These are phyloP conservation scores for Phorcus lineatus DNA, from an alignment of 2,888 invertebrate genomes.

Conservation along the genomic window DNA sequence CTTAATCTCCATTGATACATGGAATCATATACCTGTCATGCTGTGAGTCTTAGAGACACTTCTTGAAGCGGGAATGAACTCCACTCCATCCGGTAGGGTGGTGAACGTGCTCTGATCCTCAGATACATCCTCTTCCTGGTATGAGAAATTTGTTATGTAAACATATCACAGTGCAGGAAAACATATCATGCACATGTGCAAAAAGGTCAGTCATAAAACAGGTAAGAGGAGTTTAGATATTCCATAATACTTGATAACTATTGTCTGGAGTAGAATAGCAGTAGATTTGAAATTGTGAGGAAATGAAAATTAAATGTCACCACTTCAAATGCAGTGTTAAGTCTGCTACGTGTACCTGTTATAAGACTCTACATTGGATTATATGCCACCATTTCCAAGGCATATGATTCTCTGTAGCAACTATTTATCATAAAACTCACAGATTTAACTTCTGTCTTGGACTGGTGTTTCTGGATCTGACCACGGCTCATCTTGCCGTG, in stretches of 20 bases:
- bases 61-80: not conserved
- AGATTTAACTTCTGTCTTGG: not conserved
- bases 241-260: not conserved
- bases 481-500: slow-evolving; percentile 55
- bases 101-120: slow-evolving; percentile 55
- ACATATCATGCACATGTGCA: not conserved
- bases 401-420: no score
- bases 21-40: slow-evolving; percentile 1
- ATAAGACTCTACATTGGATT: no score
- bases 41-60: not conserved
- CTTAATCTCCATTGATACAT: no score
- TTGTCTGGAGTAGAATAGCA: no score
- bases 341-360: no score
- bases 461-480: slow-evolving; percentile 25
- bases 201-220: not conserved
- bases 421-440: not conserved
- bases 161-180: not conserved
- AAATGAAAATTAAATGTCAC: no score
- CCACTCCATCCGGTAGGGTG: slow-evolving; percentile 40
- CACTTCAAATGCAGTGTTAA: no score
- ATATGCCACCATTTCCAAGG: no score
- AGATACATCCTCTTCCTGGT: slow-evolving; percentile 46
- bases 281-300: no score
- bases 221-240: no score
- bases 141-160: not conserved